A percentile compares a stretch with the other conserved stretches of the same genome.
phyloP scores from a whole-genome alignment of 2,888 invertebrate species.

The Ischnura elegans region DNA sequence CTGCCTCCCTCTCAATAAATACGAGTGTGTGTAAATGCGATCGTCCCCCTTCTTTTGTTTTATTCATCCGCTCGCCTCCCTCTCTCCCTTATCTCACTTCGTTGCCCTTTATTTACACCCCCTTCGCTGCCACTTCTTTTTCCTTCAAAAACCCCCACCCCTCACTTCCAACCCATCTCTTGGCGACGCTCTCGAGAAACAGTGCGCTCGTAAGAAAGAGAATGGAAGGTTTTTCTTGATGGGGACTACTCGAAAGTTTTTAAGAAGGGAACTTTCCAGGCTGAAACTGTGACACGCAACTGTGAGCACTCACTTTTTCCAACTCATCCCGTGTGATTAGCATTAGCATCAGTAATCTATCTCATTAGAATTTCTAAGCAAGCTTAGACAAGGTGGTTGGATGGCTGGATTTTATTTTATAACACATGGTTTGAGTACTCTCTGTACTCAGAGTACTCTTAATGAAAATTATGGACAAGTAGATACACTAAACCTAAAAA shows the following conservation, averaged over 20 bases:
- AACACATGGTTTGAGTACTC: no score
- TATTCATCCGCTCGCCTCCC: constrained; percentile 1
- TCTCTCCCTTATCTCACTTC: not conserved
- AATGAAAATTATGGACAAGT: no score
- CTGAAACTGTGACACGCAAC: not conserved
- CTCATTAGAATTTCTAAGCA: no score
- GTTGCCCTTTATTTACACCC: constrained; percentile 16
- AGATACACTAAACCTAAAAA: no score
- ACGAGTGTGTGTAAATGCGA: constrained; percentile 26
- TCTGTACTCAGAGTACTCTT: no score
- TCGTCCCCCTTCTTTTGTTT: not conserved
- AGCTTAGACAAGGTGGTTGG: no score
- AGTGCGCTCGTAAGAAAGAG: not conserved
- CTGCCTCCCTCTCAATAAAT: constrained; percentile 20
- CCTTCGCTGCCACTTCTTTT: not conserved
- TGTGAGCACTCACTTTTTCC: not conserved
- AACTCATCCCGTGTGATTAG: not conserved
- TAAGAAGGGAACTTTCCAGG: not conserved
- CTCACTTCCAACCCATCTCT: not conserved
- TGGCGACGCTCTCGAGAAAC: not conserved
- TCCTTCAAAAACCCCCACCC: not conserved
- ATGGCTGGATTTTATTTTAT: no score
- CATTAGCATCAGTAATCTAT: no score
- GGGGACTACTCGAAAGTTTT: not conserved
- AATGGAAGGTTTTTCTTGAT: not conserved